A percentile compares a stretch with the other conserved stretches of the same genome.
Conservation (phyloP, 2,888 invertebrate species). For the Acleris holmiana region DNA sequence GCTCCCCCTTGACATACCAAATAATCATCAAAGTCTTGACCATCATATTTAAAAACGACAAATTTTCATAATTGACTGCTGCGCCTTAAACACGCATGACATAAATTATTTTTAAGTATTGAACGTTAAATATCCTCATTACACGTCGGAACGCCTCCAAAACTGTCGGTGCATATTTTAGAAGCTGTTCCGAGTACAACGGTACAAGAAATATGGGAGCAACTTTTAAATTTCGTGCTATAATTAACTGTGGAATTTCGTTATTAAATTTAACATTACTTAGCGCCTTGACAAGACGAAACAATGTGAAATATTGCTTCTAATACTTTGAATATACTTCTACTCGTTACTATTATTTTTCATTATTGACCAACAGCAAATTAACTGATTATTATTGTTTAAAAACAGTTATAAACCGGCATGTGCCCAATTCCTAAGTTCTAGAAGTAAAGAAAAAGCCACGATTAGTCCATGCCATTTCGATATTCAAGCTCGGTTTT, state of each 20-base stretch:
- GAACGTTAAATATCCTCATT: constrained; percentile 72
- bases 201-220: constrained; percentile 36
- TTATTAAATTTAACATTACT: constrained; percentile 20
- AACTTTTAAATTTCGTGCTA: constrained; percentile 34
- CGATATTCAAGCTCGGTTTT: too few species aligned
- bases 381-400: too few species aligned
- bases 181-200: constrained; percentile 65
- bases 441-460: too few species aligned
- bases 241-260: constrained; percentile 33
- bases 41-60: too few species aligned
- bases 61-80: background rate
- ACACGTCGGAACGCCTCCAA: constrained; percentile 70
- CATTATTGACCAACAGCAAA: too few species aligned
- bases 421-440: too few species aligned
- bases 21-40: too few species aligned
- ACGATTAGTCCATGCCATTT: too few species aligned
- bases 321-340: background rate
- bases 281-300: background rate
- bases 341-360: too few species aligned
- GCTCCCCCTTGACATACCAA: too few species aligned
- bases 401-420: too few species aligned
- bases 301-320: background rate
- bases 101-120: constrained; percentile 69
- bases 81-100: constrained; percentile 51
- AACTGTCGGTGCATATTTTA: constrained; percentile 76